These are phyloP conservation scores for Serilophus lunatus DNA, from an alignment of 2,113 vertebrate genomes.

Conservation along the genomic window DNA sequence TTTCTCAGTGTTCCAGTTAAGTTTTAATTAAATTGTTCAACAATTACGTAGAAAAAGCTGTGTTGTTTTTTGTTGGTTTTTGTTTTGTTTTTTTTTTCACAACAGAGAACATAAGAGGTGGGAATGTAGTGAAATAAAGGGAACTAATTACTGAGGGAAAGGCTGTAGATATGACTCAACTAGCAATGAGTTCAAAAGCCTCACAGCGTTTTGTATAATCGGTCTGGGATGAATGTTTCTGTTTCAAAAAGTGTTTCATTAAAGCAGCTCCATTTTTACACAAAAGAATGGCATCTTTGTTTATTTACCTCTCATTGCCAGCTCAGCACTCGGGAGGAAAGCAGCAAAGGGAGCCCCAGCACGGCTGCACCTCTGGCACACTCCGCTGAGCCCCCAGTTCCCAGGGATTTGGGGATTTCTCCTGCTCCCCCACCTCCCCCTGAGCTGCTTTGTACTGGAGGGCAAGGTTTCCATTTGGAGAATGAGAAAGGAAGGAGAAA, in stretches of 20 bases:
- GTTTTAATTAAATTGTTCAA: not conserved
- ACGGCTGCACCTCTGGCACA: not conserved
- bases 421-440: not conserved
- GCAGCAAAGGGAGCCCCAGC: not conserved
- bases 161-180: conserved; percentile 3
- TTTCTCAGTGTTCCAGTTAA: not conserved
- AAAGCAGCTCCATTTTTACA: conserved; percentile 39
- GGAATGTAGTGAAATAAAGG: not conserved
- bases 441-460: not conserved
- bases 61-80: not conserved
- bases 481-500: not conserved
- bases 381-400: not conserved
- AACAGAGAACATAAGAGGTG: not conserved
- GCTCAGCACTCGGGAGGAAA: not conserved
- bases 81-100: not conserved
- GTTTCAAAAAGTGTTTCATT: conserved; percentile 35
- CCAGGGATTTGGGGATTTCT: not conserved
- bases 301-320: not conserved
- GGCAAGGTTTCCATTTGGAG: not conserved
- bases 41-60: accelerated
- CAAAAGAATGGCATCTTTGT: conserved; percentile 23
- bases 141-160: conserved; percentile 13
- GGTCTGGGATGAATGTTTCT: not conserved
- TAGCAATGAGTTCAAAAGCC: conserved; percentile 2
- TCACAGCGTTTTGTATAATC: not conserved